phyloP scores from a whole-genome alignment of 2,888 invertebrate genomes.

The Catocala fraxini region DNA sequence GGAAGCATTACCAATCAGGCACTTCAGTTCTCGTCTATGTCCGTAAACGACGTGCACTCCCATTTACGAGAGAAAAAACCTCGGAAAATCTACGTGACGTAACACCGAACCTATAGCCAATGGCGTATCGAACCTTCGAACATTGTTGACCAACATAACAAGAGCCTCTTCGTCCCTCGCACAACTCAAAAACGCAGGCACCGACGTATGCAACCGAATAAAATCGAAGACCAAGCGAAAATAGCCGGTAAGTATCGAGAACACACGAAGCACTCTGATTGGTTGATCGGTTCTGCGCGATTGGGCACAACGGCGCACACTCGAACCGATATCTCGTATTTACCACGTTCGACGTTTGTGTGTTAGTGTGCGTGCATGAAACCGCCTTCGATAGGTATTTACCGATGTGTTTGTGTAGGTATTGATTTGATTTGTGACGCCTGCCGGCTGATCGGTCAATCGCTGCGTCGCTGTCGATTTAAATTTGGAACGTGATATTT shows the following conservation, averaged over 20 bases:
- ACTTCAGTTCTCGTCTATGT: slow-evolving; percentile 49
- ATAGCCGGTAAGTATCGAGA: slow-evolving; percentile 71
- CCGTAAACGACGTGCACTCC: slow-evolving; percentile 55
- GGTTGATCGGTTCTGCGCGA: slow-evolving; percentile 88
- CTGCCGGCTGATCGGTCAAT: slow-evolving; percentile 54
- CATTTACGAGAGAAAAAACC: slow-evolving; percentile 72
- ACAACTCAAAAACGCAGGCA: slow-evolving; percentile 18
- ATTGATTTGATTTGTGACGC: slow-evolving; percentile 58
- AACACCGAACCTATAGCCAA: slow-evolving; percentile 75
- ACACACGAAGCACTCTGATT: slow-evolving; percentile 71
- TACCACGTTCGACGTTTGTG: slow-evolving; percentile 72
- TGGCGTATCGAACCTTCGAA: slow-evolving; percentile 81
- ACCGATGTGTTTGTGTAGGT: slow-evolving; percentile 62
- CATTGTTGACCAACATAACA: slow-evolving; percentile 41
- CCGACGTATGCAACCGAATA: slow-evolving; percentile 14
- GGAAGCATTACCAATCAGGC: slow-evolving; percentile 57
- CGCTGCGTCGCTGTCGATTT: slow-evolving; percentile 47
- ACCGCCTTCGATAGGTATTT: slow-evolving; percentile 80
- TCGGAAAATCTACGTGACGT: slow-evolving; percentile 84
- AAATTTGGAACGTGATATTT: slow-evolving; percentile 54
- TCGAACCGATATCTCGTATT: slow-evolving; percentile 84
- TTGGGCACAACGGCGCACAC: slow-evolving; percentile 86
- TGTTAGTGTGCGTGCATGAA: slow-evolving; percentile 64
- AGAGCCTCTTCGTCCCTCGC: slow-evolving; percentile 54
- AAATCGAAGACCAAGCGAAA: slow-evolving; percentile 46